A percentile compares a stretch with the other conserved stretches of the same genome.
Conservation (phyloP, 2,888 invertebrate genomes). For the Notodonta dromedarius region DNA sequence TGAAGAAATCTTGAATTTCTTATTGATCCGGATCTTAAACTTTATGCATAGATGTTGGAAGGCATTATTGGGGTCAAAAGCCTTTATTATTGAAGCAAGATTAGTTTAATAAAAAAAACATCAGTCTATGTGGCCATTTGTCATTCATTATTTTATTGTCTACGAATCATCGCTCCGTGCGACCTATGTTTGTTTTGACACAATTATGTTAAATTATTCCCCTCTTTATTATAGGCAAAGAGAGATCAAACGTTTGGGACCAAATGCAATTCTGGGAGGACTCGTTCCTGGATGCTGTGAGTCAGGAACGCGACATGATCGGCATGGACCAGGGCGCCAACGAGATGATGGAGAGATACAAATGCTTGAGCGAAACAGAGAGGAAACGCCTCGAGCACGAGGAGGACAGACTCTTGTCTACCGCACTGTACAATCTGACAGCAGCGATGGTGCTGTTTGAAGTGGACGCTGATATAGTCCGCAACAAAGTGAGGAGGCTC, state of each 20-base stretch:
- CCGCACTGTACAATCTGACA: conserved; percentile 97
- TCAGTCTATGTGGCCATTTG: too few relatives aligned
- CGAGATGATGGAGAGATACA: conserved; percentile 99
- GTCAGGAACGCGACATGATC: conserved; percentile 98
- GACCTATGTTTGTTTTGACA: background rate
- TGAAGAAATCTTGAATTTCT: too few relatives aligned
- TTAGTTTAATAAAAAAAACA: too few relatives aligned
- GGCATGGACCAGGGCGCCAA: conserved; percentile 99
- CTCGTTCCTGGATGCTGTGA: conserved; percentile 98
- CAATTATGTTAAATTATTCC: background rate
- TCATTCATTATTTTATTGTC: too few relatives aligned
- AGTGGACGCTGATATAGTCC: conserved; percentile 92
- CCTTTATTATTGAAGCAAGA: too few relatives aligned
- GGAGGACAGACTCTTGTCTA: conserved; percentile 97
- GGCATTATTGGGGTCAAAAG: too few relatives aligned
- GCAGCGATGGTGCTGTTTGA: conserved; percentile 97
- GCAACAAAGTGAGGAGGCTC: conserved; percentile 94
- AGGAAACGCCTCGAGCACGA: conserved; percentile 98
- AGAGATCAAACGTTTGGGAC: conserved; percentile 96
- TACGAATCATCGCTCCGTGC: too few relatives aligned
- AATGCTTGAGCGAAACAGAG: conserved; percentile 95
- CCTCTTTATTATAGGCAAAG: conserved; percentile 83
- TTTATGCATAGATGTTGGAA: too few relatives aligned
- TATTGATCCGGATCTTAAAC: too few relatives aligned
- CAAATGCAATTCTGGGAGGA: conserved; percentile 99